Evolutionary conservation across 1,140 invertebrate species (phyloP).

Genomic region (Lepidurus packardi): DNA sequence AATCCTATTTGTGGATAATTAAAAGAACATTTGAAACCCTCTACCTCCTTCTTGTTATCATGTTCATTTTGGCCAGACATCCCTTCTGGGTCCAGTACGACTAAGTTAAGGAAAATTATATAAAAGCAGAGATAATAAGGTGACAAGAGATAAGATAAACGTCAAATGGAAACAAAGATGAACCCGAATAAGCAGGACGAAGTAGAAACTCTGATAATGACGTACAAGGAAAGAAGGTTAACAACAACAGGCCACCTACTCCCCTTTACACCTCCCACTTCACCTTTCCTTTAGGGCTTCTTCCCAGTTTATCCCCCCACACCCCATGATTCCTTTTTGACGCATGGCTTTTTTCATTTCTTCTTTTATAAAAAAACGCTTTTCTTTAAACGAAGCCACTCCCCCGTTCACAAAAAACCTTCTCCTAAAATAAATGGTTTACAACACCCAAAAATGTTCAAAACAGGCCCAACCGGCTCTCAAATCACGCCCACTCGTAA

Average conservation of each 20-base stretch:
- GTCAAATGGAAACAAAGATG: neutral
- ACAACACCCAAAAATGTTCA: too few species aligned
- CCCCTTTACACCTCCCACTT: slow-evolving; percentile 17
- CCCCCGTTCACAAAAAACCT: slow-evolving; percentile 37
- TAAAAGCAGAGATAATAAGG: neutral
- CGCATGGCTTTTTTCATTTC: neutral
- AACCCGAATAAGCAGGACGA: neutral
- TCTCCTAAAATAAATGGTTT: too few species aligned
- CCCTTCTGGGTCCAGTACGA: neutral
- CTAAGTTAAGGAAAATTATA: too few species aligned
- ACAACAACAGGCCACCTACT: slow-evolving; percentile 17
- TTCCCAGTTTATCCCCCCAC: slow-evolving; percentile 43
- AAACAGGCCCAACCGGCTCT: too few species aligned
- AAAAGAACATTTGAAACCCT: too few species aligned
- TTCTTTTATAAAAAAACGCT: neutral
- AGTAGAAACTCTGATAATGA: neutral
- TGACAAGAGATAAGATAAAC: neutral
- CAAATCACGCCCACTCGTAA: too few species aligned
- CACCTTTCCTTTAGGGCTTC: slow-evolving; percentile 41
- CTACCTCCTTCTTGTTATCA: neutral
- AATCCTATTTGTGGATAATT: too few species aligned
- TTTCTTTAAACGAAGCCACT: neutral
- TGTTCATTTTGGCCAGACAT: neutral
- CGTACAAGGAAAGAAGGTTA: slow-evolving; percentile 18
- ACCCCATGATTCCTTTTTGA: slow-evolving; percentile 39